Evolutionary conservation across 1,140 invertebrate species (phyloP), one percentile per base, ranked within the genome.

Genomic region (Megalonaias nervosa): DNA sequence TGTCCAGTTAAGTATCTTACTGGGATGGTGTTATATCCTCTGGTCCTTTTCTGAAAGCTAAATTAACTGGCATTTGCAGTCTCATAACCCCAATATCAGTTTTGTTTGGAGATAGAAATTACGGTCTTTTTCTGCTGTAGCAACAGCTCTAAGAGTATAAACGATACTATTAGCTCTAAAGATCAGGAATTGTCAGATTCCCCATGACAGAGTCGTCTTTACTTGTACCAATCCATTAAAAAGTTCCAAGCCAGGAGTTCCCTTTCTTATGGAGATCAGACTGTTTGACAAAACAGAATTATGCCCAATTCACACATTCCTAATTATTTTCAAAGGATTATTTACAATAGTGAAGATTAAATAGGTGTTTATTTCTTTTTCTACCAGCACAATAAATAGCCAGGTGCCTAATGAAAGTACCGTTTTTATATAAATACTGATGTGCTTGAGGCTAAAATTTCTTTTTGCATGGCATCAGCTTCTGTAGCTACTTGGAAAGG

Each of bases 201-300:
- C 67, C n/a, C 12, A 68, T n/a, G 65, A 67, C 55, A 48, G 12
- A 67, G 19, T 67, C 26, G 23, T 66, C 5, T 74, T 74, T 57
- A 16, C 31, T 66, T 74, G 48, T 73, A n/a, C 31, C 48, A n/a
- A 62, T 73, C n/a, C 21, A 55, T 73, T 73, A 55, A 73, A 73
- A 21, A 58, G 19, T 73, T 64, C 60, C 38, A 73, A 26, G 55
- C 21, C 55, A 65, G 61, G 62, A 57, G 23, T n/a, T 23, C 55
- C 55, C 13, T 21, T 67, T 23, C 31, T 23, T 23, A 11, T 6
- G 6, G 38, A 48, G 38, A 48, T 48, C 0, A 48, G 38, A 11
- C 38, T 9, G 38, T 6, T 48, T 48, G 38, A 48, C 1, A 48
- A 48, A 48, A 48, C 38, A 48, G 38, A 48, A 11, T 48, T 48